A percentile compares a stretch with the other conserved stretches of the same genome.
Conservation (phyloP, 1,140 invertebrate species). For the Mylabris phalerata region DNA sequence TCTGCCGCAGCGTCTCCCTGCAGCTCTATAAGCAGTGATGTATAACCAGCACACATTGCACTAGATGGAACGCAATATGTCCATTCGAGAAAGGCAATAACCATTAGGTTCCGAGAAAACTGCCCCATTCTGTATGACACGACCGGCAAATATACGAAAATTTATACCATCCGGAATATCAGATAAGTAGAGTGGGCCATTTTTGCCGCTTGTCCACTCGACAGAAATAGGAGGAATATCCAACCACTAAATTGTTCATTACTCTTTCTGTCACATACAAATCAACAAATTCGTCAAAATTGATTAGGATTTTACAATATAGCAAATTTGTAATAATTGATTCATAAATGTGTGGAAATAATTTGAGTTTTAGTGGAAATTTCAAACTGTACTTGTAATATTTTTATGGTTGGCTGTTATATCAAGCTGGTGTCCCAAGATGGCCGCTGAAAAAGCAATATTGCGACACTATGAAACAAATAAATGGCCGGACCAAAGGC, state of each 20-base stretch:
- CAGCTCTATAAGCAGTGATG: constrained; percentile 42
- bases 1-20: constrained; percentile 26
- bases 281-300: too few species aligned
- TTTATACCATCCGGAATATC: constrained; percentile 44
- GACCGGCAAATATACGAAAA: constrained; percentile 53
- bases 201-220: constrained; percentile 17
- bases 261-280: too few species aligned
- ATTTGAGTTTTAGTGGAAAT: constrained; percentile 10
- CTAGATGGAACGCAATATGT: constrained; percentile 57
- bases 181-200: constrained; percentile 28
- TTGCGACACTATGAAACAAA: constrained; percentile 27
- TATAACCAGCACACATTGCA: constrained; percentile 54
- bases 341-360: background rate
- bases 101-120: constrained; percentile 56
- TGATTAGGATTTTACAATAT: too few species aligned
- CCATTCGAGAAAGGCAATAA: constrained; percentile 55
- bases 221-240: too few species aligned
- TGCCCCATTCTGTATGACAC: constrained; percentile 55
- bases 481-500: constrained; percentile 18
- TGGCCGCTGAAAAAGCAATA: constrained; percentile 29
- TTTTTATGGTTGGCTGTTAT: constrained; percentile 29
- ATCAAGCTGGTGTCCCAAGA: constrained; percentile 27
- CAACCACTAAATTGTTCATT: too few species aligned
- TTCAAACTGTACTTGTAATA: constrained; percentile 9
- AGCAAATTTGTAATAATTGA: too few species aligned